Evolutionary conservation across 1,140 invertebrate species (phyloP), one percentile per base, ranked within the genome.

Genomic region (Scaptomyza pallida): DNA sequence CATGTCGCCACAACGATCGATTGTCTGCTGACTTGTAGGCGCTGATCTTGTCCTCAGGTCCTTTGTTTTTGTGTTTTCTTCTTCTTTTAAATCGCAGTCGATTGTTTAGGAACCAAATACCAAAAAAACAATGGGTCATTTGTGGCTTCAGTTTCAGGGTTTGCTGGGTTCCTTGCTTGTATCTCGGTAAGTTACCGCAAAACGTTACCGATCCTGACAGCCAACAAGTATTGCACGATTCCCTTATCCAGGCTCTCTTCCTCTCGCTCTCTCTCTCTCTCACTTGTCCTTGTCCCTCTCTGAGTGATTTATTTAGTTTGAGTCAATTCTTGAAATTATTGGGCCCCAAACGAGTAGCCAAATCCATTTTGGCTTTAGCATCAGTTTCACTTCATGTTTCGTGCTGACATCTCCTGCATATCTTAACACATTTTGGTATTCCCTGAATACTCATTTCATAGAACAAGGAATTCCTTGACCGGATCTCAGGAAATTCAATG

Each of bases 301-400:
- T 76, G 80, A 89, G 80, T 89, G 86, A 89, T 89, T 89, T 89
- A 89, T 89, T 85, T 67, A 89, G 85, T 85, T 89, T 89, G 62
- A 65, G 67, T 78, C 77, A 81, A 89, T 85, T 89, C 76, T 69
- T 74, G 74, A 89, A 89, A 89, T 85, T 89, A 89, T 89, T 89
- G 67, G 0, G 60, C 65, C 70, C 54, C 68, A 44, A 81, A 72
- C 45, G 23, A 23, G 12, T 45, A 56, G 62, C 54, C 52, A 86
- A 70, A 44, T 55, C 43, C 50, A 52, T 67, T n/a, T 64, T 57
- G 26, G 63, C 37, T 33, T 64, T 16, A 5, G 26, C 41, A 26
- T 48, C 52, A 37, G 72, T 43, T 56, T 69, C 37, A 43, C 45
- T 60, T 54, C 59, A 63, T 35, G 50, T 47, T 57, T 74, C 73